Base-by-base conservation (phyloP, 2,113 vertebrate genomes). In the Triplophysa rosa region DNA sequence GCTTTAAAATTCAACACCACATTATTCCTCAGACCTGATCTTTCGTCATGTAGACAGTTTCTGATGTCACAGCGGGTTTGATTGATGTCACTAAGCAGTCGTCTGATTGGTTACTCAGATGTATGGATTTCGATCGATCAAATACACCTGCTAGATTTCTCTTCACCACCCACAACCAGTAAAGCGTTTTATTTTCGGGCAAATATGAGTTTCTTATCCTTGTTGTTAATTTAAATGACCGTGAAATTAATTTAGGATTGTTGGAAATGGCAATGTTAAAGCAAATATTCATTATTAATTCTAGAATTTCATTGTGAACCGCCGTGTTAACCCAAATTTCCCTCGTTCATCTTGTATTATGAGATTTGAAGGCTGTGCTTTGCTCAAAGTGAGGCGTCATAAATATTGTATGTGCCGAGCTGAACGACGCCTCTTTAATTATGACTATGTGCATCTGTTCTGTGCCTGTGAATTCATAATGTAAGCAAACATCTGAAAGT, bases 381-480 rank as follows among this genome's bases (percentile, higher is more conserved):
- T 58, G n/a, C 8, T 56, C 54, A 8, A 56, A 56, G 54, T 58
- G n/a, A 10, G 54, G 54, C 19, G 42, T 52, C 67, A 33, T 80
- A 65, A 58, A 29, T 65, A 56, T n/a, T 65, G 61, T 0, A 11
- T 37, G 61, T 52, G 45, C 0, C 4, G 24, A 65, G 59, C 23
- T 12, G 26, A 66, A 73, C 23, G 3, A 56, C 56, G 45, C 17
- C 17, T 8, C 61, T 49, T 45, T 58, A 26, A 52, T 54, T 40
- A 64, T 16, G 33, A 45, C 21, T 33, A 73, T 64, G 68, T 66
- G 59, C 77, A 52, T 16, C 8, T 37, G 42, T 42, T 54, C 47
- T n/a, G 49, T 59, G 19, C 24, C 54, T 59, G 70, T 19, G 59
- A 19, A 52, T 42, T 56, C 40, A 24, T 21, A 17, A 61, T 49